Evolutionary conservation across 2,888 invertebrate species (phyloP), one percentile per base, ranked within the genome.

Genomic region (Eucera pruinosa): DNA sequence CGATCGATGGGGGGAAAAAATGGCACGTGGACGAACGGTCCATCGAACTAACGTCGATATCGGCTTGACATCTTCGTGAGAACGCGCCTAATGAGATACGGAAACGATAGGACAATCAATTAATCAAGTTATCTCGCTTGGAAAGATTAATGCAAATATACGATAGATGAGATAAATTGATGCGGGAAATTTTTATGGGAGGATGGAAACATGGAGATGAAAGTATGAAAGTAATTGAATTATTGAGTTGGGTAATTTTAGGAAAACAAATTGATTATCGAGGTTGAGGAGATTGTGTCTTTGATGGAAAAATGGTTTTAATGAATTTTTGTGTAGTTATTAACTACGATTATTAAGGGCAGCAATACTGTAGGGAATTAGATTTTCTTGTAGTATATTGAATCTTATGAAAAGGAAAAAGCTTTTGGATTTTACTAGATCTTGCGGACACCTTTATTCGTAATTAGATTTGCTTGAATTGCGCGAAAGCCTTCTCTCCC

Each of bases 1-100:
- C 45, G 74, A 62, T 77, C 68, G 68, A 77, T 62, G 13, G 39
- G 36, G 5, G 33, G n/a, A n/a, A 57, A 67, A 61, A 57, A 62
- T 48, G 20, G 39, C 30, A 30, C 25, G 15, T 4, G 50, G 20
- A 43, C 45, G 30, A 25, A 50, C 20, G 33, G 15, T 33, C 39
- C 13, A 11, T 15, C 20, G 6, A 39, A 33, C 36, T n/a, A 5
- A 18, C 7, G 13, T 13, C 54, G 30, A 66, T 52, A 41, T 52
- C 39, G 18, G 41, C 6, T 50, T 23, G 25, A 54, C 23, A 18
- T 52, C 41, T 25, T n/a, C 41, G 33, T 33, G 20, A 50, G 39
- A 23, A 11, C 25, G 5, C 27, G 15, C n/a, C 41, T 71, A 50
- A 58, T 25, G 41, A 66, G 47, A 71, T 20, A 55, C 25, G 15